These are phyloP conservation scores for Drosophila serrata DNA, from an alignment of 1,140 invertebrate genomes.

Conservation along the genomic window DNA sequence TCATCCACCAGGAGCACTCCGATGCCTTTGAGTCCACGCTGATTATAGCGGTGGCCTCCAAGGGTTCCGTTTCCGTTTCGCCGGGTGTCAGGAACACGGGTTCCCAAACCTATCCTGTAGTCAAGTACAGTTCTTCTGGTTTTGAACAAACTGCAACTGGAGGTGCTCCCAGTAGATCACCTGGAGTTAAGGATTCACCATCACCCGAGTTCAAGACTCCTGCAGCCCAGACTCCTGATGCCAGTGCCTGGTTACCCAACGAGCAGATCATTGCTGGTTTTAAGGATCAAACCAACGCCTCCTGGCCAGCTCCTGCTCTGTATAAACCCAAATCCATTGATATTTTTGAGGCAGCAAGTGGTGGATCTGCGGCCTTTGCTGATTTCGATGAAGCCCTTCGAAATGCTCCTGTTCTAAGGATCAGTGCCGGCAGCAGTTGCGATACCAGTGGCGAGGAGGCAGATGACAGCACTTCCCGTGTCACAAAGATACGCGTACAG, in stretches of 20 bases:
- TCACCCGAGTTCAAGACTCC: slow-evolving; percentile 24
- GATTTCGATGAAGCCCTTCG: slow-evolving; percentile 81
- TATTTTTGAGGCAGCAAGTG: slow-evolving; percentile 67
- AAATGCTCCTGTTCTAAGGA: slow-evolving; percentile 73
- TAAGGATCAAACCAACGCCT: slow-evolving; percentile 21
- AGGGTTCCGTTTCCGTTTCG: slow-evolving; percentile 16
- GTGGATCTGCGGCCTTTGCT: slow-evolving; percentile 61
- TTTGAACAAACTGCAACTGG: neutral
- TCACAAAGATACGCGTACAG: slow-evolving; percentile 63
- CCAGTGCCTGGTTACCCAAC: slow-evolving; percentile 68
- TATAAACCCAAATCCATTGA: slow-evolving; percentile 84
- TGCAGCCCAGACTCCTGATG: neutral
- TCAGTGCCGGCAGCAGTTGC: slow-evolving; percentile 46
- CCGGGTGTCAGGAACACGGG: neutral
- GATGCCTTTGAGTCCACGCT: slow-evolving; percentile 78
- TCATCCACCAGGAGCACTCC: slow-evolving; percentile 81
- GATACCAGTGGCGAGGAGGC: slow-evolving; percentile 45
- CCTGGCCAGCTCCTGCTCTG: slow-evolving; percentile 48
- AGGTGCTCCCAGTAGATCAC: neutral
- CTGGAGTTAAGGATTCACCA: neutral
- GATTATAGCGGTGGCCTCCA: slow-evolving; percentile 75
- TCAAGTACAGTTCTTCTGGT: neutral
- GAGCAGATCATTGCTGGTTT: slow-evolving; percentile 67
- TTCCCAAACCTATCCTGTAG: neutral
- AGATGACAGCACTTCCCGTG: slow-evolving; percentile 66